Conservation (phyloP, 2,888 invertebrate genomes). For the Leptinotarsa haldemani region DNA sequence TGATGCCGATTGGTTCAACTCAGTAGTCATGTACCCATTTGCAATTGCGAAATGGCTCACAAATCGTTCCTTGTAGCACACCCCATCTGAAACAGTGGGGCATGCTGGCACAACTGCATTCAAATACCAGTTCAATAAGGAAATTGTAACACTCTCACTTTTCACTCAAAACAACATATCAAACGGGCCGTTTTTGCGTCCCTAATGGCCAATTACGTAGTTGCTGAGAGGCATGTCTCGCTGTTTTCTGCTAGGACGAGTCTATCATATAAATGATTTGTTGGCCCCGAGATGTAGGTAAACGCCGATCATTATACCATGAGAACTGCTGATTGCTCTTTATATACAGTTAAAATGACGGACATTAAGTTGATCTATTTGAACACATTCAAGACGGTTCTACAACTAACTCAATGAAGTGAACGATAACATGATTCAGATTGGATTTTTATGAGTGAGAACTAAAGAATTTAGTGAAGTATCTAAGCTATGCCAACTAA, state of each 20-base stretch:
- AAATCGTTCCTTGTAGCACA: too few species aligned
- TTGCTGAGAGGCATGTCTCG: slow-evolving; percentile 55
- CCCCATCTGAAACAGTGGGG: too few species aligned
- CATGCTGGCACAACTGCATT: too few species aligned
- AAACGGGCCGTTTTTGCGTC: background rate
- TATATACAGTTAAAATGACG: slow-evolving; percentile 36
- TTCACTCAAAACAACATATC: background rate
- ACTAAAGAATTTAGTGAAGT: background rate
- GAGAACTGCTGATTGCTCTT: slow-evolving; percentile 49
- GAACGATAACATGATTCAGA: background rate
- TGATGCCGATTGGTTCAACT: too few species aligned
- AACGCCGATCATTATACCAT: slow-evolving; percentile 57
- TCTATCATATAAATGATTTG: slow-evolving; percentile 53
- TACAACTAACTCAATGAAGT: slow-evolving; percentile 28
- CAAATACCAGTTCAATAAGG: background rate
- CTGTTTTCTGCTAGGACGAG: slow-evolving; percentile 50
- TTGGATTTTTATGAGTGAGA: background rate
- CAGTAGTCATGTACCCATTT: too few species aligned
- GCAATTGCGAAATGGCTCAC: too few species aligned
- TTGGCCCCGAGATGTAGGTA: slow-evolving; percentile 55
- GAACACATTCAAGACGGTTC: slow-evolving; percentile 3
- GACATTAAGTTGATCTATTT: slow-evolving; percentile 24
- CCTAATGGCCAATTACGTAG: slow-evolving; percentile 42
- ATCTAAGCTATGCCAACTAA: too few species aligned
- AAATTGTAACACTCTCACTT: background rate